Evolutionary conservation across 2,888 invertebrate species (phyloP).

Genomic region (Tinea trinotella): DNA sequence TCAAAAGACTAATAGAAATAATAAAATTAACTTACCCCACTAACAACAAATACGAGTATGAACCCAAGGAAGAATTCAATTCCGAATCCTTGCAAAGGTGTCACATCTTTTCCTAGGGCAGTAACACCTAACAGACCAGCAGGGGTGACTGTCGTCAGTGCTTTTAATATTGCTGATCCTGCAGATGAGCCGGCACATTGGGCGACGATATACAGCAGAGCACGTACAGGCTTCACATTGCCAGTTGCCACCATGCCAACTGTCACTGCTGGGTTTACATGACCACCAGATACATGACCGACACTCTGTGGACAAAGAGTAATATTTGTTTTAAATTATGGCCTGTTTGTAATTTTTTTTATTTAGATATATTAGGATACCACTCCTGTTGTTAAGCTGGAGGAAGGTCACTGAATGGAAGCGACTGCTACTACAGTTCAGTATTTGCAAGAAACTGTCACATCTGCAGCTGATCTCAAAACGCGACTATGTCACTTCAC

Average conservation of each 20-base stretch:
- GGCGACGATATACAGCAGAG: slow-evolving; percentile 83
- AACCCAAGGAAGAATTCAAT: slow-evolving; percentile 93
- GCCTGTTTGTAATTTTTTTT: not conserved
- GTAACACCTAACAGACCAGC: slow-evolving; percentile 81
- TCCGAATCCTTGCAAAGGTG: slow-evolving; percentile 86
- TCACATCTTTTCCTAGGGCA: slow-evolving; percentile 71
- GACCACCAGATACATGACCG: slow-evolving; percentile 91
- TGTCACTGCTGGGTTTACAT: slow-evolving; percentile 95
- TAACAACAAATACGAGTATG: slow-evolving; percentile 90
- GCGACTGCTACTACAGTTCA: too few relatives aligned
- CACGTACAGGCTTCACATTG: slow-evolving; percentile 81
- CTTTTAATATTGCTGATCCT: slow-evolving; percentile 82
- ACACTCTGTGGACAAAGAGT: slow-evolving; percentile 77
- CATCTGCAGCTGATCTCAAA: too few relatives aligned
- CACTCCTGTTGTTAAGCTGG: too few relatives aligned
- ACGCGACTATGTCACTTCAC: too few relatives aligned
- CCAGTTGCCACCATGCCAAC: slow-evolving; percentile 84
- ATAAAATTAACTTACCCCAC: slow-evolving; percentile 75
- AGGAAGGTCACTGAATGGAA: too few relatives aligned
- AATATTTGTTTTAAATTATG: not conserved
- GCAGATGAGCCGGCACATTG: slow-evolving; percentile 88
- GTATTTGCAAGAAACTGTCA: too few relatives aligned
- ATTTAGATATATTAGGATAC: not conserved
- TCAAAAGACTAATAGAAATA: not conserved
- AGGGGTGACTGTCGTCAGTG: slow-evolving; percentile 76